Evolutionary conservation across 1,140 invertebrate genomes (phyloP).

Genomic region (Aphaenogaster floridana): DNA sequence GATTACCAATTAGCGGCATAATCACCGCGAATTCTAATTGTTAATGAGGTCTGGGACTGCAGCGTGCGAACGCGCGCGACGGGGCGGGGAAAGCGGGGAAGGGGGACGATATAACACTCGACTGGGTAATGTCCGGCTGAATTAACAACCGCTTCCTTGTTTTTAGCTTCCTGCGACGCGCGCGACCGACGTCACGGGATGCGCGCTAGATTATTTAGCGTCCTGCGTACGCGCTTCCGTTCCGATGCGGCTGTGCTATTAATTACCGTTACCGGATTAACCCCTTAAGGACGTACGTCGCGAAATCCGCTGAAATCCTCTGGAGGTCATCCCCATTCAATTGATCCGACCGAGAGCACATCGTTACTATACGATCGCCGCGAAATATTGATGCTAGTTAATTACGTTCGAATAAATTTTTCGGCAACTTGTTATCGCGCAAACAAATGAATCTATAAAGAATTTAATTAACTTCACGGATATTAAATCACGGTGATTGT

Average conservation of each 20-base stretch:
- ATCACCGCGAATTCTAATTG: constrained; percentile 74
- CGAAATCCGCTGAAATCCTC: constrained; percentile 21
- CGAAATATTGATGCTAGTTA: not conserved
- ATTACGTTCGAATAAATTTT: constrained; percentile 4
- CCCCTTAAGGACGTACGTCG: constrained; percentile 47
- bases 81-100: not conserved
- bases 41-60: constrained; percentile 62
- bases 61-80: not conserved
- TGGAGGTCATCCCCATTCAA: constrained; percentile 2
- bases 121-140: constrained; percentile 39
- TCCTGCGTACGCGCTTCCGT: constrained; percentile 23
- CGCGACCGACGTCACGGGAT: constrained; percentile 6
- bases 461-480: not conserved
- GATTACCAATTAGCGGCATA: constrained; percentile 78
- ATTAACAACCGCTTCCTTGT: constrained; percentile 59
- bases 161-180: constrained; percentile 36
- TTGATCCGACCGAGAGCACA: not conserved
- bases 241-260: constrained; percentile 1
- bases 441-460: not conserved
- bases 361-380: not conserved
- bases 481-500: not conserved
- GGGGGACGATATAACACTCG: constrained; percentile 27
- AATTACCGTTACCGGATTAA: constrained; percentile 47
- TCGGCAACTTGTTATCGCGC: not conserved
- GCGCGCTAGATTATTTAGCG: constrained; percentile 36